Base-by-base conservation (phyloP, 2,888 invertebrate species). In the Theretra japonica region DNA sequence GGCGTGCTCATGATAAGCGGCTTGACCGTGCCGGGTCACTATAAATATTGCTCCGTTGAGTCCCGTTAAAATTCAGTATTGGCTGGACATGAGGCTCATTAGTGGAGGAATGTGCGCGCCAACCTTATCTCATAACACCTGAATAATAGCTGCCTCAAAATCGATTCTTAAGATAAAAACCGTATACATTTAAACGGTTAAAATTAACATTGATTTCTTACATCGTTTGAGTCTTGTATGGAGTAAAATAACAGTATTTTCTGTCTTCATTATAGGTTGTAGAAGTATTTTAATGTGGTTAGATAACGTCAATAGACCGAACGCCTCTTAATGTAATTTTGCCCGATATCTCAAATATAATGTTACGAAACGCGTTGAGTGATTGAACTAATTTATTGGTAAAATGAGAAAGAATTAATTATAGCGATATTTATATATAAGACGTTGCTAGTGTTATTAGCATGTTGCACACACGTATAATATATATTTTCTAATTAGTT, bases 21-120 rank as follows among this genome's bases (percentile, higher is more conserved):
- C 79, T 79, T 84, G 84, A 84, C 84, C 85, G 86, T 77, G 83
- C 76, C 81, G 84, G 88, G 88, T 88, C 86, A 87, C 87, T 77
- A 87, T 88, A 88, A 87, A 88, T 89, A 89, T 86, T 81, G 80
- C 84, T 75, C 79, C 73, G 81, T 79, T 83, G 82, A 84, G 83
- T 87, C 82, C 86, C 87, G 86, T 86, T 87, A 83, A 81, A 80
- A 84, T 82, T 84, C 81, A 76, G 73, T 82, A 83, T 84, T 84
- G 82, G 85, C 84, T 85, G 82, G 82, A 77, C 81, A 78, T 78
- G 78, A 77, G 74, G 74, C 79, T 85, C 81, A 82, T 85, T 85
- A 83, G 82, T 81, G 77, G 78, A 78, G 79, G 68, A 71, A 70
- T 62, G 65, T 65, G 65, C 59, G 68, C 57, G 62, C 65, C 57